A percentile compares a stretch with the other conserved stretches of the same genome.
Evolutionary conservation across 1,140 invertebrate genomes (phyloP).

Genomic region (Diorhabda carinulata): DNA sequence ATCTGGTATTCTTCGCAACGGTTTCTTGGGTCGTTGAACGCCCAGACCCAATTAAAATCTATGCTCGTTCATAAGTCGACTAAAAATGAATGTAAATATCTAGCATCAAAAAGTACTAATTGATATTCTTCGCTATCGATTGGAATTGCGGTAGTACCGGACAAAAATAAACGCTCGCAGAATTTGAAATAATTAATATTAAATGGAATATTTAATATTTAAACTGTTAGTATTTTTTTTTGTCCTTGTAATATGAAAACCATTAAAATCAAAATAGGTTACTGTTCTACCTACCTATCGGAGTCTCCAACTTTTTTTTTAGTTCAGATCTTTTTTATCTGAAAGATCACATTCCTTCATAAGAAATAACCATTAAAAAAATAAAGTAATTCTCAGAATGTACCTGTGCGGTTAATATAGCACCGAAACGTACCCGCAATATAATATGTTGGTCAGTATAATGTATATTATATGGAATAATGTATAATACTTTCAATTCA

Average conservation of each 20-base stretch:
- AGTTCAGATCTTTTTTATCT: too few species aligned
- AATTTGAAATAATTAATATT: neutral
- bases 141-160: conserved; percentile 6
- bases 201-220: too few species aligned
- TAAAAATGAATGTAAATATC: conserved; percentile 10
- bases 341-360: too few species aligned
- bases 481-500: neutral
- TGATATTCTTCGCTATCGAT: conserved; percentile 6
- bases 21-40: conserved; percentile 13
- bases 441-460: neutral
- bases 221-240: too few species aligned
- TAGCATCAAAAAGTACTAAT: neutral
- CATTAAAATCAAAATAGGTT: too few species aligned
- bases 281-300: too few species aligned
- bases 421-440: neutral
- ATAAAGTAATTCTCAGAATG: too few species aligned
- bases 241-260: too few species aligned
- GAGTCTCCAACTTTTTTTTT: too few species aligned
- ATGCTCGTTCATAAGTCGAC: neutral
- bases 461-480: neutral
- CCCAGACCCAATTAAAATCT: conserved; percentile 9
- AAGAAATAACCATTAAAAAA: too few species aligned
- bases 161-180: conserved; percentile 4
- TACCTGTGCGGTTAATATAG: neutral
- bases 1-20: neutral